These are phyloP conservation scores for Eolophus roseicapilla DNA, from an alignment of 2,113 vertebrate genomes.

Conservation along the genomic window DNA sequence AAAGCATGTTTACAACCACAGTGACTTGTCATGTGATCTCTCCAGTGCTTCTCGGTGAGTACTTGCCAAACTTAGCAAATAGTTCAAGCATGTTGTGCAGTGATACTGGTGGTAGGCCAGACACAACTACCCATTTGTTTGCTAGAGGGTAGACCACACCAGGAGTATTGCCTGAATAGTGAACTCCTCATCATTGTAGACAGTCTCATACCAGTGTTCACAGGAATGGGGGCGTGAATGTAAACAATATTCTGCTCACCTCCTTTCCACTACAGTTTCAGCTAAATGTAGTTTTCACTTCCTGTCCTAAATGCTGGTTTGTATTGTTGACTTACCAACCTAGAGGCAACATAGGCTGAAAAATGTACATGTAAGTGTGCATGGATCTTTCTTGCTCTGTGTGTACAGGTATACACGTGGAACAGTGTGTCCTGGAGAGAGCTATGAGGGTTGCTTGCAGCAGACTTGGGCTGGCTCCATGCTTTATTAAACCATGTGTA, in stretches of 20 bases:
- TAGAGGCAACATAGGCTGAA: background rate
- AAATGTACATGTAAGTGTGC: fast-evolving
- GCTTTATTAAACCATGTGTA: background rate
- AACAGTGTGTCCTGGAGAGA: background rate
- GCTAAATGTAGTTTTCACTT: slow-evolving; percentile 10
- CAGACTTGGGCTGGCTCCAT: background rate
- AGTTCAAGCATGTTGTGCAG: background rate
- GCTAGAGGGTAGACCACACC: background rate
- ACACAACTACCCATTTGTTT: background rate
- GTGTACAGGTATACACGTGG: background rate
- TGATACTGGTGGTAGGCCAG: background rate
- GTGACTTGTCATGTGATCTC: background rate
- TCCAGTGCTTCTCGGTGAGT: background rate
- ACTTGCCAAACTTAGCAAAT: background rate
- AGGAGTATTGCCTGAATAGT: background rate
- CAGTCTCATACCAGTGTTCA: background rate
- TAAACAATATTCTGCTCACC: background rate
- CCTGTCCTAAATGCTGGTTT: slow-evolving; percentile 27
- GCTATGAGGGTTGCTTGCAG: background rate
- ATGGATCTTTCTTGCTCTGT: background rate
- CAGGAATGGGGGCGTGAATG: background rate
- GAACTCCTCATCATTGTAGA: background rate
- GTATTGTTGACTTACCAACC: background rate
- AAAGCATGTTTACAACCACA: background rate
- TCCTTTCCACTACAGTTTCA: background rate